Evolutionary conservation across 2,113 vertebrate genomes (phyloP).

Genomic region (Myrmophylax atrothorax): DNA sequence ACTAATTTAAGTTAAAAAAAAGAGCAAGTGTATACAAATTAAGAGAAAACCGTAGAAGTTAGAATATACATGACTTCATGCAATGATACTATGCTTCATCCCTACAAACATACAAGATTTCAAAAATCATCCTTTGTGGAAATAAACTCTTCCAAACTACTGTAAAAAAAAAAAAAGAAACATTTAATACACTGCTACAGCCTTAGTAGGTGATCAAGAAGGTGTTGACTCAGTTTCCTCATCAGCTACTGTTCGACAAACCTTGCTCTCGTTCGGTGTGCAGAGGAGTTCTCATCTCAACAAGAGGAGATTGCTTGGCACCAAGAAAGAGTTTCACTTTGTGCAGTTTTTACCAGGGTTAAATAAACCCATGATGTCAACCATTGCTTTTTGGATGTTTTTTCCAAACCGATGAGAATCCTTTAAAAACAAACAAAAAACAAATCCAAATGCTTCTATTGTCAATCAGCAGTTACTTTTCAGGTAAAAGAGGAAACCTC

Average conservation of each 20-base stretch:
- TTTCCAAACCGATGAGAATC: conserved; percentile 91
- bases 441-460: not conserved
- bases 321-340: conserved; percentile 72
- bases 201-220: not conserved
- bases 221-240: not conserved
- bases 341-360: conserved; percentile 71
- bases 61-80: not conserved
- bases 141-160: conserved; percentile 37
- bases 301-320: not conserved
- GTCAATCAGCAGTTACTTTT: not conserved
- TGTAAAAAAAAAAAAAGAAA: not conserved
- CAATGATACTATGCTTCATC: not conserved
- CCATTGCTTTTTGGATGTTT: conserved; percentile 86
- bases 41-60: not conserved
- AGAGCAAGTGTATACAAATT: not conserved
- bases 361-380: conserved; percentile 85
- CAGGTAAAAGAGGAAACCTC: not conserved
- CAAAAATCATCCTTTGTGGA: not conserved
- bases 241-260: not conserved
- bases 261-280: conserved; percentile 7
- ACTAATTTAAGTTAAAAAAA: not conserved
- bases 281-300: not conserved
- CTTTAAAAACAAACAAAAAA: conserved; percentile 64
- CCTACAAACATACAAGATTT: not conserved
- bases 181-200: not conserved